phyloP scores from a whole-genome alignment of 2,888 invertebrate genomes.

The Rhabditoides inermis region DNA sequence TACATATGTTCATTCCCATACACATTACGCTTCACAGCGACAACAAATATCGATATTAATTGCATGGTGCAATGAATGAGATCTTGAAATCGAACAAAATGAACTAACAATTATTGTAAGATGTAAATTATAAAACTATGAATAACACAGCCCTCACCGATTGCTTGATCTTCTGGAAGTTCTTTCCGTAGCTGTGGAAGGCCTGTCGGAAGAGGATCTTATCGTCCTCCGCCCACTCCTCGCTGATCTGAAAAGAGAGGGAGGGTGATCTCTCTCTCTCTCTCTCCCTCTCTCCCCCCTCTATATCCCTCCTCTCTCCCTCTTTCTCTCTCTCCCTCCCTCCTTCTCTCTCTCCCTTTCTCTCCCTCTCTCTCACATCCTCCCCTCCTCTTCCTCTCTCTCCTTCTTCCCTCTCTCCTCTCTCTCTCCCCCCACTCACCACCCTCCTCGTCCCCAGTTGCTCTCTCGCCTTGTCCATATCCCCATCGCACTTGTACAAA shows the following conservation, averaged over 20 bases:
- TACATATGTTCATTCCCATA: too few relatives aligned
- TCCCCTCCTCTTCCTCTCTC: not conserved
- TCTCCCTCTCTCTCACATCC: constrained; percentile 1
- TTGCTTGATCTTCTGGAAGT: constrained; percentile 5
- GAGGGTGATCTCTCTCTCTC: constrained; percentile 4
- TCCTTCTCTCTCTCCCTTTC: not conserved
- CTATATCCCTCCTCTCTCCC: constrained; percentile 1
- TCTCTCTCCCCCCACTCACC: not conserved
- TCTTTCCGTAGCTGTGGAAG: constrained; percentile 6
- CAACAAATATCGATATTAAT: too few relatives aligned
- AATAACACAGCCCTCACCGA: not conserved
- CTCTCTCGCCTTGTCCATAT: not conserved
- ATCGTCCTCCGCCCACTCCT: constrained; percentile 9
- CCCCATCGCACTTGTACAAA: too few relatives aligned
- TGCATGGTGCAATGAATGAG: too few relatives aligned
- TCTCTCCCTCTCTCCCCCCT: constrained; percentile 4
- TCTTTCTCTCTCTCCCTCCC: constrained; percentile 4
- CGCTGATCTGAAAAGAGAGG: constrained; percentile 76
- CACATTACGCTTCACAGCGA: too few relatives aligned
- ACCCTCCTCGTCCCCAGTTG: not conserved
- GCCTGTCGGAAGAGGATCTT: constrained; percentile 4
- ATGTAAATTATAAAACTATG: too few relatives aligned
- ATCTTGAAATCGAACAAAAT: too few relatives aligned
- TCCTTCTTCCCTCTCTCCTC: constrained; percentile 5
- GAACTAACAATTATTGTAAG: too few relatives aligned